These are phyloP conservation scores for Alloplasta piceator DNA, from an alignment of 2,888 invertebrate species.

Conservation along the genomic window DNA sequence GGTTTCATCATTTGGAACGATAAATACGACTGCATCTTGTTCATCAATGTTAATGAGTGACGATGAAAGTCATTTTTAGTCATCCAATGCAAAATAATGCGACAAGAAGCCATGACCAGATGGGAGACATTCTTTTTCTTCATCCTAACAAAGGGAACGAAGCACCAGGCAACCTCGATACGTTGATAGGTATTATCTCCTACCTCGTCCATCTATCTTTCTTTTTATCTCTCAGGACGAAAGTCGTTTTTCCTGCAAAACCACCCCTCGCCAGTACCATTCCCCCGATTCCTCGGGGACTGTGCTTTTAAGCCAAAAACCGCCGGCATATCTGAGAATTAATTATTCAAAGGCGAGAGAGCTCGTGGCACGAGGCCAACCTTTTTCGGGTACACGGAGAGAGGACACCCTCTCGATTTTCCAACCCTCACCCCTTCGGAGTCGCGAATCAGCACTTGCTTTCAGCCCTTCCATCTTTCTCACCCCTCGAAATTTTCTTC, in stretches of 20 bases:
- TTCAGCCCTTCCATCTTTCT: constrained; percentile 61
- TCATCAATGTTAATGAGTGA: constrained; percentile 37
- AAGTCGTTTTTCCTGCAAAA: constrained; percentile 9
- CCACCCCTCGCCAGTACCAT: constrained; percentile 33
- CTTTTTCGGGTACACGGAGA: constrained; percentile 64
- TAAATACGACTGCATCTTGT: neutral
- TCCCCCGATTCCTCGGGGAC: constrained; percentile 46
- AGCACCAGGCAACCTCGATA: constrained; percentile 45
- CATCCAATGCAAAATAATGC: constrained; percentile 19
- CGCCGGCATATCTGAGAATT: constrained; percentile 67
- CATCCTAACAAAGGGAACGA: constrained; percentile 58
- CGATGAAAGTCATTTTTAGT: constrained; percentile 23
- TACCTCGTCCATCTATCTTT: constrained; percentile 25
- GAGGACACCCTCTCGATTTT: constrained; percentile 40
- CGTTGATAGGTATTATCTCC: constrained; percentile 55
- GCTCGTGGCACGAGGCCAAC: constrained; percentile 56
- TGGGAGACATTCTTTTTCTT: constrained; percentile 41
- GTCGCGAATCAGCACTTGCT: constrained; percentile 66
- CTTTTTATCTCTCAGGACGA: constrained; percentile 20
- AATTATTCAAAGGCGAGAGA: constrained; percentile 74
- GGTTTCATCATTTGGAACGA: too few species aligned
- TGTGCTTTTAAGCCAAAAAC: constrained; percentile 65
- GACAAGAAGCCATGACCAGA: constrained; percentile 11
- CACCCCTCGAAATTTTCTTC: constrained; percentile 42
- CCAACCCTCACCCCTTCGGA: constrained; percentile 21